phyloP scores from a whole-genome alignment of 2,797 vertebrate species.

The Cyprinodon diabolis region DNA sequence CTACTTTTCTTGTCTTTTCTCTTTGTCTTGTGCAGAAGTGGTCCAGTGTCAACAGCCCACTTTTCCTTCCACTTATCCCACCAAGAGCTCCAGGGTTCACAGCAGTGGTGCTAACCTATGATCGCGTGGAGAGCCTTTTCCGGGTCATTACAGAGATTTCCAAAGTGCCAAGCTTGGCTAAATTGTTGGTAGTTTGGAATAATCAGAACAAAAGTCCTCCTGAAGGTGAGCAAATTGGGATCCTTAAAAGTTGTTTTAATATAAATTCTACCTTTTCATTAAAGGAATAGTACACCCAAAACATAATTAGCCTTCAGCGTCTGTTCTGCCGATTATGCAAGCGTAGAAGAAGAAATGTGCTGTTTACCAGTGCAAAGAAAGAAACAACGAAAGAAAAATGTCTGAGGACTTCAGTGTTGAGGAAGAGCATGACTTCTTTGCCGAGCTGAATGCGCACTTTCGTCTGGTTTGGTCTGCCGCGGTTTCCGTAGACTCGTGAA shows the following conservation, averaged over 20 bases:
- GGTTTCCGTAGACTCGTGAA: too few relatives aligned
- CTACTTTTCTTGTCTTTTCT: slow-evolving; percentile 9
- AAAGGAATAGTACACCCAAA: too few relatives aligned
- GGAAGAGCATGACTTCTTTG: too few relatives aligned
- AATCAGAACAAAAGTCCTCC: slow-evolving; percentile 98
- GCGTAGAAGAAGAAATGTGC: too few relatives aligned
- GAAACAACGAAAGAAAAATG: too few relatives aligned
- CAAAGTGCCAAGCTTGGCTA: slow-evolving; percentile 96
- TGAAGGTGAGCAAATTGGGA: slow-evolving; percentile 83
- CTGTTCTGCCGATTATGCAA: too few relatives aligned
- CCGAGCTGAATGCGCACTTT: too few relatives aligned
- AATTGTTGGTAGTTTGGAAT: slow-evolving; percentile 97
- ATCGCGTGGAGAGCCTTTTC: slow-evolving; percentile 98
- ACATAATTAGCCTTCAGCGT: too few relatives aligned
- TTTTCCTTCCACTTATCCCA: slow-evolving; percentile 96
- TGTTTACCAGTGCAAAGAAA: too few relatives aligned
- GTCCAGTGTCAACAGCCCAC: slow-evolving; percentile 95
- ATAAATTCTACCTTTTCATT: background rate
- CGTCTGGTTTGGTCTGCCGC: too few relatives aligned
- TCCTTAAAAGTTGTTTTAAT: slow-evolving; percentile 2
- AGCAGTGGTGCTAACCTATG: slow-evolving; percentile 95
- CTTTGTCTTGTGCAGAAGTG: slow-evolving; percentile 83
- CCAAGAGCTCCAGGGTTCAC: slow-evolving; percentile 97
- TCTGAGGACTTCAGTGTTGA: too few relatives aligned
- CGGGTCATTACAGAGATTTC: slow-evolving; percentile 98